Evolutionary conservation across 2,797 vertebrate species (phyloP), one percentile per base, ranked within the genome.

Genomic region (Pogonophryne albipinna): DNA sequence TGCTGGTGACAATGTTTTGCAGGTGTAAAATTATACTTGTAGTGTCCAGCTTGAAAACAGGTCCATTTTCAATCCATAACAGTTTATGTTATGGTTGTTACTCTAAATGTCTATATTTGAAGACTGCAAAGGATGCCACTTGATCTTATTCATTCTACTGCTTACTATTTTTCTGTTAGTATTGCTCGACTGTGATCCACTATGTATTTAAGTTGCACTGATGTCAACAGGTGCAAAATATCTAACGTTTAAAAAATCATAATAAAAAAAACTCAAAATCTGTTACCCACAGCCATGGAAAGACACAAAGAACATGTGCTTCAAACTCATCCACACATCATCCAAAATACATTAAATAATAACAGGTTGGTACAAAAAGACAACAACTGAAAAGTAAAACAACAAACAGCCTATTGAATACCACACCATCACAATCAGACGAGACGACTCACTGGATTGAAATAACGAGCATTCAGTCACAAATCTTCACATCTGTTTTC

Each of bases 1-100:
- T 93, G 93, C 93, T 95, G 93, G 93, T 95, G 92, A 82, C 76
- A 84, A 89, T 85, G 85, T 74, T 72, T 65, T 38, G 61, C 65
- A 34, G 19, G 55, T 46, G 4, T 74, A 64, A 77, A 82, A 76
- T 78, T 46, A 71, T 46, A 63, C 44, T 50, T n/a, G 41, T 71
- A 42, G 46, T 63, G 20, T 82, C 77, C 58, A 77, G 47, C 68
- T 82, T 65, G 6, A 64, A 65, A 76, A 66, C 64, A 73, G 53
- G 58, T 34, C 57, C 10, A 6, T 65, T 71, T 66, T 76, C 17
- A 52, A 23, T 79, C 70, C 49, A 14, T 19, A 41, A 76, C 67
- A 66, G 12, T 42, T 60, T 20, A 47, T 51, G 46, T 69, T 69
- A 50, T 38, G 12, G 50, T 68, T 8, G 2, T 62, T 63, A 50